A percentile compares a stretch with the other conserved stretches of the same genome.
phyloP scores from a whole-genome alignment of 2,113 vertebrate species.

The Okapia johnstoni region DNA sequence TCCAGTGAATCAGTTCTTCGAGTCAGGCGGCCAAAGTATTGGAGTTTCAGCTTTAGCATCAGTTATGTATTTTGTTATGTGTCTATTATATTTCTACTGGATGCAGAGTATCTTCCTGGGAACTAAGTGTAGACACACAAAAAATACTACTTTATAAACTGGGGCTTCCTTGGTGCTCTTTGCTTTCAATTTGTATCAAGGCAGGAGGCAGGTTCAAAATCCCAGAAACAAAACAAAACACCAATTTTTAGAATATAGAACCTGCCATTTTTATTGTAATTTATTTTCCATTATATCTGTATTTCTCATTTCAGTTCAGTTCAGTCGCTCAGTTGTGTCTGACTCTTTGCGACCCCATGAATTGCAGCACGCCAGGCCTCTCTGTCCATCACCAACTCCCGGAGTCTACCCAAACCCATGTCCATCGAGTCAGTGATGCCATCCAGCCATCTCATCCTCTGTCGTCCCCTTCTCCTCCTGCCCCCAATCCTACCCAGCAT shows the following conservation, averaged over 20 bases:
- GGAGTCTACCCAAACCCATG: too few relatives aligned
- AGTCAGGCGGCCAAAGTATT: not conserved
- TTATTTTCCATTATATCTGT: not conserved
- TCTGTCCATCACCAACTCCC: too few relatives aligned
- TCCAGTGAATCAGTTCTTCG: not conserved
- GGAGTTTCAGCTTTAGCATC: not conserved
- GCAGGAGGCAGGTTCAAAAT: too few relatives aligned
- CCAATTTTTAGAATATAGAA: not conserved
- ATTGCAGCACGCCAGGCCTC: too few relatives aligned
- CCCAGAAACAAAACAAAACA: not conserved
- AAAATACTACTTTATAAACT: not conserved
- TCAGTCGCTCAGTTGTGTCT: too few relatives aligned
- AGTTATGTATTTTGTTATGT: not conserved
- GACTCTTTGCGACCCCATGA: too few relatives aligned
- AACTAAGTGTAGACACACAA: not conserved
- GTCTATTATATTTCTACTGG: not conserved
- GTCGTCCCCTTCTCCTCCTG: too few relatives aligned
- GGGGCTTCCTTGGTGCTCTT: not conserved
- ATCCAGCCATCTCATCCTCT: too few relatives aligned
- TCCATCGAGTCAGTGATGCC: too few relatives aligned
- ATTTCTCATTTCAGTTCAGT: too few relatives aligned
- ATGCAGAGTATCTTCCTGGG: not conserved
- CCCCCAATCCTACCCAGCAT: too few relatives aligned
- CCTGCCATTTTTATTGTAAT: not conserved
- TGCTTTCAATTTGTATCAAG: conserved; percentile 1